These are phyloP conservation scores for Tyrannus savana DNA, from an alignment of 2,113 vertebrate species.

Conservation along the genomic window DNA sequence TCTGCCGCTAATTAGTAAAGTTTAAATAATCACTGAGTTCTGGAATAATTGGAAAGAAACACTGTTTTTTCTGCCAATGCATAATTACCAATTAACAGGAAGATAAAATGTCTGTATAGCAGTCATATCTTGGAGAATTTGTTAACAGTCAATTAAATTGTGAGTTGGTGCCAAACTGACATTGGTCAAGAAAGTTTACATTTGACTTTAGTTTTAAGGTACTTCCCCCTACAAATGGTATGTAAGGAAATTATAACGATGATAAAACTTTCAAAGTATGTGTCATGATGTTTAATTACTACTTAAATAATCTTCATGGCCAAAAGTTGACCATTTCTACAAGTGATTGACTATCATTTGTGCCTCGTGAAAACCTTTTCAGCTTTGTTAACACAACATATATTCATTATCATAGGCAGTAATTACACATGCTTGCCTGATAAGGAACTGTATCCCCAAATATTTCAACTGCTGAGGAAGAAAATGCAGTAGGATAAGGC, in stretches of 20 bases:
- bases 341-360: background rate
- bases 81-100: slow-evolving; percentile 82
- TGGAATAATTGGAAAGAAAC: slow-evolving; percentile 77
- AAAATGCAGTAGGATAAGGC: background rate
- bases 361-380: background rate
- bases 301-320: background rate
- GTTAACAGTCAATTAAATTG: slow-evolving; percentile 78
- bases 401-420: slow-evolving; percentile 20
- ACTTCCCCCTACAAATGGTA: background rate
- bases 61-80: slow-evolving; percentile 77
- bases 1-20: slow-evolving; percentile 78
- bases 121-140: slow-evolving; percentile 75
- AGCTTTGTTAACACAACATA: slow-evolving; percentile 21
- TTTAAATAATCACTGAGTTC: slow-evolving; percentile 80
- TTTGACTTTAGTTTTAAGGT: slow-evolving; percentile 43
- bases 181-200: slow-evolving; percentile 73
- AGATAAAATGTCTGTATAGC: slow-evolving; percentile 74
- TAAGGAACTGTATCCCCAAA: background rate
- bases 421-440: background rate
- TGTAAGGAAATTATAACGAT: background rate
- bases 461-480: background rate
- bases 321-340: background rate
- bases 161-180: slow-evolving; percentile 63
- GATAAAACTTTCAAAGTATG: background rate
- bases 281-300: background rate